Conservation (phyloP, 2,888 invertebrate genomes). For the Scaptomyza polygonia region DNA sequence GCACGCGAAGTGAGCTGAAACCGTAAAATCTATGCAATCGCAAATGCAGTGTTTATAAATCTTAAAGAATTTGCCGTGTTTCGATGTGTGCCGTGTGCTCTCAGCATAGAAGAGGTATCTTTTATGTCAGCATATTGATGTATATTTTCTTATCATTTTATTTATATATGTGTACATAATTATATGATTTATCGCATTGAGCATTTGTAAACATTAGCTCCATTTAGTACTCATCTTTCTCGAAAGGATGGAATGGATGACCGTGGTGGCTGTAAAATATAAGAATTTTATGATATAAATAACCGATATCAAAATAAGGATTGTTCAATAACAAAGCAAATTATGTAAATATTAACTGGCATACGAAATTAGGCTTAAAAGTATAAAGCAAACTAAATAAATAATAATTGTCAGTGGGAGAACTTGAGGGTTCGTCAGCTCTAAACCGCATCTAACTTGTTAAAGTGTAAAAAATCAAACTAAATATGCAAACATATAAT, state of each 20-base stretch:
- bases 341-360: not conserved
- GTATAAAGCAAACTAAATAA: not conserved
- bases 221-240: conserved; percentile 86
- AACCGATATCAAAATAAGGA: not conserved
- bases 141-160: conserved; percentile 22
- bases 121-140: conserved; percentile 24
- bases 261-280: conserved; percentile 85
- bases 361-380: not conserved
- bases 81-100: no score
- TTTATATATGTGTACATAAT: conserved; percentile 9
- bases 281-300: conserved; percentile 7
- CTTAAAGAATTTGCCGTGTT: no score
- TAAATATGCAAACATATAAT: conserved; percentile 3
- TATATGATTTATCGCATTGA: conserved; percentile 5
- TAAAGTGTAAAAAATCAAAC: conserved; percentile 4
- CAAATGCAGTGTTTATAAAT: no score
- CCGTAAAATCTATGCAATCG: no score
- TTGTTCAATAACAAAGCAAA: not conserved
- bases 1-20: no score
- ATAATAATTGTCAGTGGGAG: not conserved
- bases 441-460: not conserved
- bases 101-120: no score
- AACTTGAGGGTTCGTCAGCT: not conserved
- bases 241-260: conserved; percentile 87
- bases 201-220: not conserved